phyloP scores from a whole-genome alignment of 2,113 vertebrate genomes.

The Anser cygnoides region DNA sequence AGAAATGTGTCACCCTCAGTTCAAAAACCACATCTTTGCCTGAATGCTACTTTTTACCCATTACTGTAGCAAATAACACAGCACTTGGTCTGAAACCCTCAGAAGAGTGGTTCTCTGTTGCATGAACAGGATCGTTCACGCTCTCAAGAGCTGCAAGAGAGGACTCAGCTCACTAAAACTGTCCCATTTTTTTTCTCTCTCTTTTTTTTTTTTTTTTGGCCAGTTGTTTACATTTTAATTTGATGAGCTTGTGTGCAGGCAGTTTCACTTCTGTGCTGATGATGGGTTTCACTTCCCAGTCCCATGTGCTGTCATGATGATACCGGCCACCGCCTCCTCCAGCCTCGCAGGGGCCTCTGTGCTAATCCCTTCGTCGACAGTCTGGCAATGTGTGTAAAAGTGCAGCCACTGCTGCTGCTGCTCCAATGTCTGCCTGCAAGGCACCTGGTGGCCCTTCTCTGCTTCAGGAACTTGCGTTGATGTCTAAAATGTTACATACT shows the following conservation, averaged over 20 bases:
- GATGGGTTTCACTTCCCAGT: constrained; percentile 53
- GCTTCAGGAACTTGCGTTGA: not conserved
- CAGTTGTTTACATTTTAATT: constrained; percentile 31
- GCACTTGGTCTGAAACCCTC: not conserved
- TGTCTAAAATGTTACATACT: rapidly evolving
- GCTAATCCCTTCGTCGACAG: not conserved
- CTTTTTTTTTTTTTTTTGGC: not conserved
- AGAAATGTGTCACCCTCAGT: rapidly evolving
- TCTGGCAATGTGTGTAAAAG: not conserved
- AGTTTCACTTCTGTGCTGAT: constrained; percentile 60
- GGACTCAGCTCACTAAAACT: not conserved
- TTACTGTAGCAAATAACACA: not conserved
- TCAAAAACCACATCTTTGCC: not conserved
- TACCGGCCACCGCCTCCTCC: not conserved
- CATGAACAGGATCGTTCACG: not conserved
- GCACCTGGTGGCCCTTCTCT: not conserved
- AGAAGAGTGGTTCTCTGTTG: not conserved
- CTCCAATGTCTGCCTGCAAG: not conserved
- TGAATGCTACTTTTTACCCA: not conserved
- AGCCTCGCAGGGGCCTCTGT: not conserved
- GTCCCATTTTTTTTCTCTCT: not conserved
- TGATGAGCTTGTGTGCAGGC: not conserved
- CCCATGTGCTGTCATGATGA: not conserved
- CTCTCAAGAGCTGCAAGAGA: not conserved
- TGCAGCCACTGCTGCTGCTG: not conserved